These are phyloP conservation scores for Palythoa grandis DNA, from an alignment of 92 coral and sea anemone genomes.

Conservation along the genomic window DNA sequence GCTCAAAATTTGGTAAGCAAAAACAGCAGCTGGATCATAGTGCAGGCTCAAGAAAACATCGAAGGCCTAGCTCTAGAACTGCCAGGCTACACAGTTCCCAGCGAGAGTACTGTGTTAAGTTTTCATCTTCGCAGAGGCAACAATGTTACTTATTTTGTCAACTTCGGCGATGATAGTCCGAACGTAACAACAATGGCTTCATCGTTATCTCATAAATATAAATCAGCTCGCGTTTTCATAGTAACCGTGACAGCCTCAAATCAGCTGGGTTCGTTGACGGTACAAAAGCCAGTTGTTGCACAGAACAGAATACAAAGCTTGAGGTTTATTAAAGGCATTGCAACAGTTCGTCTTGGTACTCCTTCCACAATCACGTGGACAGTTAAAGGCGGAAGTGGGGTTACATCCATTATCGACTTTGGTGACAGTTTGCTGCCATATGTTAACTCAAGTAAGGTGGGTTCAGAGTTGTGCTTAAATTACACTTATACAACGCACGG, in stretches of 20 bases:
- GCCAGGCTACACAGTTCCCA: constrained; percentile 54
- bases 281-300: constrained; percentile 45
- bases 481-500: constrained; percentile 59
- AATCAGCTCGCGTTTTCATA: constrained; percentile 34
- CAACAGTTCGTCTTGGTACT: constrained; percentile 33
- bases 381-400: constrained; percentile 76
- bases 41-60: constrained; percentile 73
- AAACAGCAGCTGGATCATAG: constrained; percentile 44
- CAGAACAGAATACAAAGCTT: constrained; percentile 70
- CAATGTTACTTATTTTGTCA: constrained; percentile 67
- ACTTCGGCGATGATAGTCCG: constrained; percentile 69
- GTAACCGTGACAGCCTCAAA: constrained; percentile 65
- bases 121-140: constrained; percentile 58
- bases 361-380: constrained; percentile 57
- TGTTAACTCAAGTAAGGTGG: constrained; percentile 29
- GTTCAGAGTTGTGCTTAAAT: constrained; percentile 31
- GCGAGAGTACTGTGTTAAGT: constrained; percentile 40
- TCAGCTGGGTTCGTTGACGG: constrained; percentile 52
- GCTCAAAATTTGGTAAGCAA: constrained; percentile 77
- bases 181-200: constrained; percentile 50
- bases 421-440: constrained; percentile 54
- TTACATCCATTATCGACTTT: constrained; percentile 57
- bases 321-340: constrained; percentile 26
- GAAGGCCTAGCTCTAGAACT: constrained; percentile 60
- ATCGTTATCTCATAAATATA: constrained; percentile 43